Evolutionary conservation across 2,113 vertebrate species (phyloP).

Genomic region (Aldabrachelys gigantea): DNA sequence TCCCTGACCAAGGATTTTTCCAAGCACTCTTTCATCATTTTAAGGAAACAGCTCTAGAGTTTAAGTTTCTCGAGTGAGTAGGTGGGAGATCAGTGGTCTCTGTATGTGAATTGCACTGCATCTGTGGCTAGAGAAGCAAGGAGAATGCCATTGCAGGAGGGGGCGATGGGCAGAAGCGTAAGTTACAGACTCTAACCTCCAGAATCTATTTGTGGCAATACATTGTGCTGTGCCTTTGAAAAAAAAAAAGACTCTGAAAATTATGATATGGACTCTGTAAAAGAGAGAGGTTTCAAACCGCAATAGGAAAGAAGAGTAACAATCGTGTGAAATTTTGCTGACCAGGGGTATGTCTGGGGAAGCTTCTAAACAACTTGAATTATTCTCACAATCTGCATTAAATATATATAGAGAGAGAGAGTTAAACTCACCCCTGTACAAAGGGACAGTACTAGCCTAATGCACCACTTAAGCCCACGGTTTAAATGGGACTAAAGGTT

Average conservation of each 20-base stretch:
- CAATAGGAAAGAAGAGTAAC: neutral
- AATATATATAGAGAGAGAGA: neutral
- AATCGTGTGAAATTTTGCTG: neutral
- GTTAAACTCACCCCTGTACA: neutral
- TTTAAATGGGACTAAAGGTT: neutral
- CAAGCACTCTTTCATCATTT: neutral
- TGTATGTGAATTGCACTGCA: accelerated
- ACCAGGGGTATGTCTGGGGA: neutral
- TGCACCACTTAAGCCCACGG: conserved; percentile 8
- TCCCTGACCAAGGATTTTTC: neutral
- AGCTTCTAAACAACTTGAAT: neutral
- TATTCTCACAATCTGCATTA: neutral
- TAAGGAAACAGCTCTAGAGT: accelerated
- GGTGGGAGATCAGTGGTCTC: accelerated
- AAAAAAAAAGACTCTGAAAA: neutral
- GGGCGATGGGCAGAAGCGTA: neutral
- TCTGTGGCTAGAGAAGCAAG: neutral
- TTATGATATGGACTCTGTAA: neutral
- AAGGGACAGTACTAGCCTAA: neutral
- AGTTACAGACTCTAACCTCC: neutral
- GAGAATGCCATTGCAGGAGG: neutral
- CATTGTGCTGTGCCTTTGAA: neutral
- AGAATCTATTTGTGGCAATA: neutral
- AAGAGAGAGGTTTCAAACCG: neutral
- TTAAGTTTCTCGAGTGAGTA: neutral